These are phyloP conservation scores for Echinarachnius parma DNA, from an alignment of 53 echinoderm and acorn worm species.

Conservation along the genomic window DNA sequence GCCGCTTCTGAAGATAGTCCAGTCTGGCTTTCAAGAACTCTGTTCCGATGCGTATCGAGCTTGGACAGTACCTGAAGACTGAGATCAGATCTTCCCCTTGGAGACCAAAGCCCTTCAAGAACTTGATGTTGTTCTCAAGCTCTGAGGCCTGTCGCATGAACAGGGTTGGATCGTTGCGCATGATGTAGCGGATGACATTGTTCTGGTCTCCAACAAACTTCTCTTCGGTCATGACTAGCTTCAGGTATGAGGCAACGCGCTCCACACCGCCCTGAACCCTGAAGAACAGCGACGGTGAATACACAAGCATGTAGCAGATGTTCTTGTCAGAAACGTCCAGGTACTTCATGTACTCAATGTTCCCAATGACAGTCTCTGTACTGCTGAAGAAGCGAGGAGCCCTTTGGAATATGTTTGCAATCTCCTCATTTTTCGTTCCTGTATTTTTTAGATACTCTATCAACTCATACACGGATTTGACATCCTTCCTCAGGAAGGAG, in stretches of 20 bases:
- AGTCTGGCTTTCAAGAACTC: conserved; percentile 59
- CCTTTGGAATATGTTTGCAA: conserved; percentile 71
- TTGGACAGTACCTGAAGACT: conserved; percentile 73
- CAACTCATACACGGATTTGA: conserved; percentile 27
- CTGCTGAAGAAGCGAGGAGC: conserved; percentile 69
- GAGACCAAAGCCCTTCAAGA: conserved; percentile 58
- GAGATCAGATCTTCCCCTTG: conserved; percentile 52
- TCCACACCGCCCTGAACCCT: conserved; percentile 57
- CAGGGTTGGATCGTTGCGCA: conserved; percentile 59
- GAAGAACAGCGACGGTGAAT: conserved; percentile 68
- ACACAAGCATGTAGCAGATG: conserved; percentile 53
- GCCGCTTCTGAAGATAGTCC: conserved; percentile 40
- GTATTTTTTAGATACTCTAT: conserved; percentile 57
- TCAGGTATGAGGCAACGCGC: conserved; percentile 49
- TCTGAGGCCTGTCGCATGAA: conserved; percentile 54
- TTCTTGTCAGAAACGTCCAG: conserved; percentile 64
- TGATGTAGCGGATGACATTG: conserved; percentile 57
- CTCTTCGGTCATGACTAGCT: conserved; percentile 55
- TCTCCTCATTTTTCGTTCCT: conserved; percentile 44
- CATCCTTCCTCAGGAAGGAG: conserved; percentile 38
- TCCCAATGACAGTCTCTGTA: conserved; percentile 47
- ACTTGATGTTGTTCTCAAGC: conserved; percentile 54
- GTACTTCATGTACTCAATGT: conserved; percentile 59
- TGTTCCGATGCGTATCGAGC: conserved; percentile 62
- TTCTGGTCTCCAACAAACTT: conserved; percentile 40